Base-by-base conservation (phyloP, 2,888 invertebrate species). In the Acleris cristana region DNA sequence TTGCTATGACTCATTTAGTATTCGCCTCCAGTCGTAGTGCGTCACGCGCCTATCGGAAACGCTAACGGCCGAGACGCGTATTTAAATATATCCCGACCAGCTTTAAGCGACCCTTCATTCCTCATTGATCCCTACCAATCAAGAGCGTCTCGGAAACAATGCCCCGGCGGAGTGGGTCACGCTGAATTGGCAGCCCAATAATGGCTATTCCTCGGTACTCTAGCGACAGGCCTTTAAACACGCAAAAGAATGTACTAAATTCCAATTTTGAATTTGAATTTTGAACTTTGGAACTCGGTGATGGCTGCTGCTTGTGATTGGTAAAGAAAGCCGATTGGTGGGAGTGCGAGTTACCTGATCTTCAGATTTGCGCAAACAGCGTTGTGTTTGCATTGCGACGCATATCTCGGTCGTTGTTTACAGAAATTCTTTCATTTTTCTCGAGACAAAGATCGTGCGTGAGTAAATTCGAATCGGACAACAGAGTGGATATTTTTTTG, bases 11-110 rank as follows among this genome's bases (percentile, higher is more conserved):
- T 83, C 84, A 85, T 81, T 90, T 87, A 75, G 80, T 83, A 92
- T 90, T 88, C 91, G 81, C 74, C 74, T 71, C 78, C 75, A 83
- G 86, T 84, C 76, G 75, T 70, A 66, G 81, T 84, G 84, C 87
- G 89, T 88, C 90, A 90, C 85, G 82, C 82, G 84, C 76, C 87
- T 85, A 88, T 91, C 87, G 92, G 92, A 92, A 92, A 88, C 89
- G 82, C 84, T 85, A 88, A 89, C 88, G 84, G 83, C 87, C 79
- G 79, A 76, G 79, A 79, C 79, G 81, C 79, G 77, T 85, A 86
- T 88, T 88, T 85, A 86, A 87, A 88, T 88, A 80, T 65, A 72
- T 74, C 74, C 71, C 70, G 73, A 58, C 78, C 79, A 77, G 66
- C 73, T 65, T 70, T 70, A 69, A 64, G 34, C 69, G 76, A 74